A percentile compares a stretch with the other conserved stretches of the same genome.
Evolutionary conservation across 2,797 vertebrate species (phyloP).

Genomic region (Phrynocephalus guinanensis): DNA sequence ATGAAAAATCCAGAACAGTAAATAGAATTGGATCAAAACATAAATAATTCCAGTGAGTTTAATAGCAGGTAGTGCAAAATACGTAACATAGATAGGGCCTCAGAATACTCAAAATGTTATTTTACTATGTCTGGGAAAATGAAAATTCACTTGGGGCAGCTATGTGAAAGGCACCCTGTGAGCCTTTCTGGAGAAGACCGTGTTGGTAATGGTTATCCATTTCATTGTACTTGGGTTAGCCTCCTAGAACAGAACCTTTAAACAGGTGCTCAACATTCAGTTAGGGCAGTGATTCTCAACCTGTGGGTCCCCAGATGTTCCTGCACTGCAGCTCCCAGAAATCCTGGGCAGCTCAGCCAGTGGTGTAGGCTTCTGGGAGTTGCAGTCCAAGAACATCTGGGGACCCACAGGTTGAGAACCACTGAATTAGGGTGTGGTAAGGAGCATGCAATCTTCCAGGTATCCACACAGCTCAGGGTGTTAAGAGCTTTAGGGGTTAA

Average conservation of each 20-base stretch:
- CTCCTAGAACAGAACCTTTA: background rate
- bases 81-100: background rate
- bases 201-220: background rate
- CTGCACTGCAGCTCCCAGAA: too few species aligned
- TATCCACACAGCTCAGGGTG: background rate
- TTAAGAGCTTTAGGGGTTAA: background rate
- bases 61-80: background rate
- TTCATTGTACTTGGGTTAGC: background rate
- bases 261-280: background rate
- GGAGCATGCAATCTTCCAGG: background rate
- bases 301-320: too few species aligned
- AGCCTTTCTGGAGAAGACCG: background rate
- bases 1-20: constrained; percentile 8
- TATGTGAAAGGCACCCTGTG: background rate
- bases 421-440: background rate
- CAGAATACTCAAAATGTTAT: background rate
- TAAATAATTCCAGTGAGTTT: background rate
- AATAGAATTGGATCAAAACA: background rate
- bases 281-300: too few species aligned
- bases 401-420: too few species aligned
- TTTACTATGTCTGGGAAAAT: background rate
- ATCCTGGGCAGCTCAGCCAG: too few species aligned
- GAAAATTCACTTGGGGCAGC: background rate
- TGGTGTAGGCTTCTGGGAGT: too few species aligned
- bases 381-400: too few species aligned